Base-by-base conservation (phyloP, 2,888 invertebrate genomes). In the Aleiodes alternator region DNA sequence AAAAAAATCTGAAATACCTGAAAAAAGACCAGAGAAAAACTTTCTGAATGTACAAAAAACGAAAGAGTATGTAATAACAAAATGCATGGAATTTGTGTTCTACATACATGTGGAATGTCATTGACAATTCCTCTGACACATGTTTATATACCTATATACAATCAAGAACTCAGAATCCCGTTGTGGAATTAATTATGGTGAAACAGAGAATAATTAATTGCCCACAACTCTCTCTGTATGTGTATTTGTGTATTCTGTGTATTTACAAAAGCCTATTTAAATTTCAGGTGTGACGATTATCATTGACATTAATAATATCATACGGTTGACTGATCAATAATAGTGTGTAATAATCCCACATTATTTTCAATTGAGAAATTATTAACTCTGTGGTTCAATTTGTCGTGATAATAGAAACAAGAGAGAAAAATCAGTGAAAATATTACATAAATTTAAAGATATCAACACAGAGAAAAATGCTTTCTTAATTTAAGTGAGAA, bases 31-130 rank as follows among this genome's bases (percentile, higher is more conserved):
- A 23, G 23, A 23, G 23, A 23, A 23, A 23, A 23, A 23, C 23
- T 23, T 1, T 23, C 2, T 2, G 23, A 23, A 23, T 23, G 23
- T 23, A 55, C 16, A 71, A 73, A 55, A 73, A 59, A 38, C n/a
- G 23, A 23, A 16, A 51, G 23, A 57, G 59, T 9, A 48, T 11
- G 73, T 69, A 64, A 72, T 34, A n/a, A 61, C 38, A 69, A 64
- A 57, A 66, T 69, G 56, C 23, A 29, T 29, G 31, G n/a, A 57
- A 57, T 29, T 57, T 57, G n/a, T 57, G 57, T 31, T 57, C 29
- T 31, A 57, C 31, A 57, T 31, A 57, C 31, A 6, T 12, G 12
- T 9, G 57, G 57, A 57, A 31, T 57, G 57, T 23, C 57, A 57
- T 57, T 57, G 57, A 57, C 23, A 57, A 57, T 57, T 57, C 29